Evolutionary conservation across 2,113 vertebrate species (phyloP).

Genomic region (Megatriorchis doriae): DNA sequence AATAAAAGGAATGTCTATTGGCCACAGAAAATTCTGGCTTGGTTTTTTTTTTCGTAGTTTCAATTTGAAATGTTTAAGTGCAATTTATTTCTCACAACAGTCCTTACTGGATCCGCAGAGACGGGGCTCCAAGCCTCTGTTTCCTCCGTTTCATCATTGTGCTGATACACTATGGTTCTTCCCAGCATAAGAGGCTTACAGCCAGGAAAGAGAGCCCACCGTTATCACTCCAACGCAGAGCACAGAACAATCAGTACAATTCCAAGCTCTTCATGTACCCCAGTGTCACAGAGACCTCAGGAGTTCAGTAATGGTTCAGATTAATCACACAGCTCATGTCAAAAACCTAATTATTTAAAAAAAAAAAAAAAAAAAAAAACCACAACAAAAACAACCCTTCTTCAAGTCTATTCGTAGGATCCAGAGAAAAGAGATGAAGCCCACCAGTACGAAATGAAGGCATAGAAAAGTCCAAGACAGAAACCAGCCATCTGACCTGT

Average conservation of each 20-base stretch:
- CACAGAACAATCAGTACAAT: background rate
- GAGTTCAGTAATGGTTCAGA: background rate
- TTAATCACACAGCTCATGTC: background rate
- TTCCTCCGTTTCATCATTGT: slow-evolving; percentile 85
- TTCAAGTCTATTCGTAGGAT: background rate
- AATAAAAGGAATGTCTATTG: background rate
- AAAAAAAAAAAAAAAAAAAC: background rate
- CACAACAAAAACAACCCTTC: background rate
- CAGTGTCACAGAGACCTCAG: background rate
- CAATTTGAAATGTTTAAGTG: background rate
- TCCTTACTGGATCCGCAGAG: slow-evolving; percentile 93
- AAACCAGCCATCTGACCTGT: slow-evolving; percentile 38
- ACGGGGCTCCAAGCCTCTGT: slow-evolving; percentile 83
- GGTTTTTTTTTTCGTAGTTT: background rate
- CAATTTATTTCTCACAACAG: slow-evolving; percentile 17
- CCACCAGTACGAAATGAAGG: background rate
- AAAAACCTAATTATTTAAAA: background rate
- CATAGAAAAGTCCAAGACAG: background rate
- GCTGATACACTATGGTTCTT: slow-evolving; percentile 40
- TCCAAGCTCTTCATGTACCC: background rate
- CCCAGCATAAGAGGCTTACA: slow-evolving; percentile 39
- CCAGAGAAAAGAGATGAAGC: background rate
- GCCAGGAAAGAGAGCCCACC: background rate
- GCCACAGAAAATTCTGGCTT: background rate
- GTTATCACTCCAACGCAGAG: slow-evolving; percentile 36